A percentile compares a stretch with the other conserved stretches of the same genome.
These are phyloP conservation scores for Ptilorrhoa leucosticta DNA, from an alignment of 2,113 vertebrate genomes.

Conservation along the genomic window DNA sequence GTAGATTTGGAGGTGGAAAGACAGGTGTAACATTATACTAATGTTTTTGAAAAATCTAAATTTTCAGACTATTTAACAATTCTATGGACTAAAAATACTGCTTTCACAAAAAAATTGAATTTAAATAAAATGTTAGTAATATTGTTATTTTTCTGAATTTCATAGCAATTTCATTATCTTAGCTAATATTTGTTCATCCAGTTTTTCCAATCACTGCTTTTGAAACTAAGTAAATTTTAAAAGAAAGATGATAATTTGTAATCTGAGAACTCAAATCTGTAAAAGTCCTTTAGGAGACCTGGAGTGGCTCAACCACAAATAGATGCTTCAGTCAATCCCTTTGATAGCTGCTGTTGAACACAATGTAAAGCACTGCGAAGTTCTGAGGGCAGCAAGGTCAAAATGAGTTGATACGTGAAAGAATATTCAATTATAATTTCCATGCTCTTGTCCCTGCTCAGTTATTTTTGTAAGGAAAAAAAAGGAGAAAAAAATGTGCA, in stretches of 20 bases:
- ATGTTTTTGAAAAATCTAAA: fast-evolving
- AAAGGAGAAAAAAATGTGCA: fast-evolving
- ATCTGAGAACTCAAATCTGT: not conserved
- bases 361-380: not conserved
- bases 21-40: not conserved
- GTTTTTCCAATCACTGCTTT: not conserved
- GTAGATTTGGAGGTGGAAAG: not conserved
- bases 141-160: not conserved
- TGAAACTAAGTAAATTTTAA: not conserved
- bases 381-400: not conserved
- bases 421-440: not conserved
- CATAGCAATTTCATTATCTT: not conserved
- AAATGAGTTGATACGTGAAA: not conserved
- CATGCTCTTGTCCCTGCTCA: not conserved
- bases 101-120: not conserved
- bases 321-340: not conserved
- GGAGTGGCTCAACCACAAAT: not conserved
- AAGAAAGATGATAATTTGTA: not conserved
- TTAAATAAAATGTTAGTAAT: fast-evolving
- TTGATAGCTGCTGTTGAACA: not conserved
- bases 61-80: not conserved
- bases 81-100: not conserved
- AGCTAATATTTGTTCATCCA: not conserved
- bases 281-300: not conserved
- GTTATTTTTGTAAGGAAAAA: not conserved